Conservation (phyloP, 2,113 vertebrate species). For the Siphamia tubifer region DNA sequence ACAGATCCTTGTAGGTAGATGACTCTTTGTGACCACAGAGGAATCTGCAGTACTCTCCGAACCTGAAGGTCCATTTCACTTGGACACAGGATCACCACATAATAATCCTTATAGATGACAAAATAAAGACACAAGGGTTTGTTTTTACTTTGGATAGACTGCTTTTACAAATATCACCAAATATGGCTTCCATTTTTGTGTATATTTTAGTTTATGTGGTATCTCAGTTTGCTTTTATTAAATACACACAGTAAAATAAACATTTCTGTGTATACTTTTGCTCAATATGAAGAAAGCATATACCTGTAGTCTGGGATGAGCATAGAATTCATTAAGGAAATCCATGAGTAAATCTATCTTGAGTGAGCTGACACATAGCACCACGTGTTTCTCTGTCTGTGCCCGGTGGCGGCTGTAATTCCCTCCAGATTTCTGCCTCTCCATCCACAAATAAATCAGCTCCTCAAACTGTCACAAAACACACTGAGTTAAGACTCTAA, state of each 20-base stretch:
- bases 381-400: constrained; percentile 94
- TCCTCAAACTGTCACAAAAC: constrained; percentile 89
- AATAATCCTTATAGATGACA: constrained; percentile 86
- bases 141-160: no score
- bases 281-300: background rate
- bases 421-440: constrained; percentile 96
- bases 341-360: constrained; percentile 98
- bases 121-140: background rate
- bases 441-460: constrained; percentile 97
- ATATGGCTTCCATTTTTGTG: no score
- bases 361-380: constrained; percentile 92
- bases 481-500: background rate
- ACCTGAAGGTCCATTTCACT: constrained; percentile 96
- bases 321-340: constrained; percentile 97
- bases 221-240: no score
- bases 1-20: constrained; percentile 97
- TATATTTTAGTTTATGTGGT: no score
- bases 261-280: background rate
- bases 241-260: background rate
- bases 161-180: no score
- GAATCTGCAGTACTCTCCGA: constrained; percentile 94
- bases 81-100: constrained; percentile 95
- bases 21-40: constrained; percentile 94
- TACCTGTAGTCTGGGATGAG: constrained; percentile 92
- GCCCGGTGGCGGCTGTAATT: constrained; percentile 96